Percentiles rank a stretch among this genome's conserved stretches.
Conservation (phyloP, 2,797 vertebrate genomes). For the Coregonus ussuriensis region DNA sequence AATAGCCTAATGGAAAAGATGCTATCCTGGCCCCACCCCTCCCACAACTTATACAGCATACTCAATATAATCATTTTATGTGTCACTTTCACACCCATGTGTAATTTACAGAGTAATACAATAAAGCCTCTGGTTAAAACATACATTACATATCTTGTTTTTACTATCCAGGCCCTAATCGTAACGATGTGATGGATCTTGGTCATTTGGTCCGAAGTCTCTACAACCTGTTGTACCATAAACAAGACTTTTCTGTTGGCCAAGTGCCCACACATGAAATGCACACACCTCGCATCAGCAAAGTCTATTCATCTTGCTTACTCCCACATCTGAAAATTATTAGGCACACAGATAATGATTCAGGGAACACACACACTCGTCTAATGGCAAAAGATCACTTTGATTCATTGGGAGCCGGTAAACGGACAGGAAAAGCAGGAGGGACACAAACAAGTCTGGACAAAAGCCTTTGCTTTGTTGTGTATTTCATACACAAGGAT, state of each 20-base stretch:
- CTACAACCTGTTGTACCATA: background rate
- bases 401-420: background rate
- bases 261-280: background rate
- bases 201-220: background rate
- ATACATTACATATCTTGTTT: background rate
- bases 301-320: constrained; percentile 6
- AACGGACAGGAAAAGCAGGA: background rate
- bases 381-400: background rate
- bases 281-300: background rate
- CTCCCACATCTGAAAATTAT: background rate
- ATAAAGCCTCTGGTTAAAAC: background rate
- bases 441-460: background rate
- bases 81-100: background rate
- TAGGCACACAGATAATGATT: background rate
- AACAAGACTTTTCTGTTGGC: constrained; percentile 1
- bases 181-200: background rate
- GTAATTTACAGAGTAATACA: background rate
- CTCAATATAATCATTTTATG: background rate
- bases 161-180: background rate
- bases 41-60: background rate
- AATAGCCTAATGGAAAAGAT: background rate
- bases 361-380: background rate
- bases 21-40: background rate
- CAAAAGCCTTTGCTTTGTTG: background rate
- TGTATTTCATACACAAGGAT: background rate